Evolutionary conservation across 1,140 invertebrate genomes (phyloP).

Genomic region (Papilio aristodemus): DNA sequence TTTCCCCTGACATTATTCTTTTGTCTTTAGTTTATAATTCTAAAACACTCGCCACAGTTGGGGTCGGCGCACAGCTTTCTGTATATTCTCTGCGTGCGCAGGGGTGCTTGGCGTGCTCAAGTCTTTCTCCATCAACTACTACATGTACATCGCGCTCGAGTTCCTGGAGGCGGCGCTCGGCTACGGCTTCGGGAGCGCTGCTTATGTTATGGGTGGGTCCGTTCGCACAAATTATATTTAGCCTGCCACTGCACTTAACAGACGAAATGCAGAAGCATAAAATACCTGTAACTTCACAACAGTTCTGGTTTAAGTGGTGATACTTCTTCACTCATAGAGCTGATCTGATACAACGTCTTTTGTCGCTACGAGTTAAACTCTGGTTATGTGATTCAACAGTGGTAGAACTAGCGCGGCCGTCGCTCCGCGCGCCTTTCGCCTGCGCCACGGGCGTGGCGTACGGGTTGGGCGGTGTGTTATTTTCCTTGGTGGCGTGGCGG

Average conservation of each 20-base stretch:
- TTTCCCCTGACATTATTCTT: too few species aligned
- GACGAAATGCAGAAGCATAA: too few species aligned
- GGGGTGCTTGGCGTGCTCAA: slow-evolving; percentile 78
- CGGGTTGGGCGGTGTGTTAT: slow-evolving; percentile 61
- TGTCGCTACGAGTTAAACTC: not conserved
- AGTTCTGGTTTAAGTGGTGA: too few species aligned
- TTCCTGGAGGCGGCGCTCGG: slow-evolving; percentile 79
- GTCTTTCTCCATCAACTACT: slow-evolving; percentile 82
- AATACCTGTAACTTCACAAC: too few species aligned
- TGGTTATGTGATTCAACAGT: slow-evolving; percentile 44
- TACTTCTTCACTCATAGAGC: too few species aligned
- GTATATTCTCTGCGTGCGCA: slow-evolving; percentile 61
- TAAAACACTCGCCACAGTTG: slow-evolving; percentile 57
- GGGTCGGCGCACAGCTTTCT: slow-evolving; percentile 80
- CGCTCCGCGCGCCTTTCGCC: slow-evolving; percentile 60
- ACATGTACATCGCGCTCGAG: slow-evolving; percentile 80
- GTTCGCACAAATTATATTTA: not conserved
- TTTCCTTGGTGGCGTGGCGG: slow-evolving; percentile 52
- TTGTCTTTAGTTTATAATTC: too few species aligned
- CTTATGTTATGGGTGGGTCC: slow-evolving; percentile 81
- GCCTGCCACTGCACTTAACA: too few species aligned
- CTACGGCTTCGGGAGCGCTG: slow-evolving; percentile 81
- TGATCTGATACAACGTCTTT: too few species aligned
- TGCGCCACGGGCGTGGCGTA: slow-evolving; percentile 66
- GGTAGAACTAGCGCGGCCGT: slow-evolving; percentile 64